Percentiles rank a stretch among this genome's conserved stretches.
These are phyloP conservation scores for Dermatemys mawii DNA, from an alignment of 2,113 vertebrate genomes.

Conservation along the genomic window DNA sequence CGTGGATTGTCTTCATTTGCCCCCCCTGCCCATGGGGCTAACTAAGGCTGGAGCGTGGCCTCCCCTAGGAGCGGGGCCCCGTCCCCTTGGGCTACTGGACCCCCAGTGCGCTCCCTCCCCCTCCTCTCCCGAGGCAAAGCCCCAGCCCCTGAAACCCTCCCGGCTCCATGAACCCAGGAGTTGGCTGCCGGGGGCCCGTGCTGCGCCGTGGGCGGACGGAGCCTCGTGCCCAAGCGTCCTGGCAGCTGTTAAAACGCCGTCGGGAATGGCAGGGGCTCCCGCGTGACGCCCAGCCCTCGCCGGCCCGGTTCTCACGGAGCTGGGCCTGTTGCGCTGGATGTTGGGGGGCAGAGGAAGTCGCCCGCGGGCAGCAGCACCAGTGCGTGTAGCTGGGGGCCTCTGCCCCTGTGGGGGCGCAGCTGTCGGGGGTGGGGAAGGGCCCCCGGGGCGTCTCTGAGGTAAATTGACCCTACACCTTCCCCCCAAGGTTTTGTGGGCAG, in stretches of 20 bases:
- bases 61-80: too few species aligned
- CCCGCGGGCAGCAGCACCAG: neutral
- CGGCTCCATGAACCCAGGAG: too few species aligned
- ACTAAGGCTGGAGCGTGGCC: neutral
- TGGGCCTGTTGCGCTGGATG: too few species aligned
- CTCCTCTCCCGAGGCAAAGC: too few species aligned
- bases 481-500: neutral
- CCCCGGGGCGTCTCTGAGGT: neutral
- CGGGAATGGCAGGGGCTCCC: too few species aligned
- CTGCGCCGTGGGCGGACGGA: too few species aligned
- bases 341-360: neutral
- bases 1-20: neutral
- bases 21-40: neutral
- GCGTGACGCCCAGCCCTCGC: neutral
- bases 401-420: neutral
- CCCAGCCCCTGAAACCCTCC: too few species aligned
- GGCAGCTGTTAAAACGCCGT: too few species aligned
- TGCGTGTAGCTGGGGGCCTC: neutral
- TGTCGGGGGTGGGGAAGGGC: too few species aligned
- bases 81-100: neutral
- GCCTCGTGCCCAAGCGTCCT: too few species aligned
- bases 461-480: neutral
- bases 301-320: too few species aligned
- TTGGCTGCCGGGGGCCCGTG: neutral
- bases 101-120: too few species aligned